A percentile compares a stretch with the other conserved stretches of the same genome.
Conservation (phyloP, 2,797 vertebrate species). For the Todus mexicanus region DNA sequence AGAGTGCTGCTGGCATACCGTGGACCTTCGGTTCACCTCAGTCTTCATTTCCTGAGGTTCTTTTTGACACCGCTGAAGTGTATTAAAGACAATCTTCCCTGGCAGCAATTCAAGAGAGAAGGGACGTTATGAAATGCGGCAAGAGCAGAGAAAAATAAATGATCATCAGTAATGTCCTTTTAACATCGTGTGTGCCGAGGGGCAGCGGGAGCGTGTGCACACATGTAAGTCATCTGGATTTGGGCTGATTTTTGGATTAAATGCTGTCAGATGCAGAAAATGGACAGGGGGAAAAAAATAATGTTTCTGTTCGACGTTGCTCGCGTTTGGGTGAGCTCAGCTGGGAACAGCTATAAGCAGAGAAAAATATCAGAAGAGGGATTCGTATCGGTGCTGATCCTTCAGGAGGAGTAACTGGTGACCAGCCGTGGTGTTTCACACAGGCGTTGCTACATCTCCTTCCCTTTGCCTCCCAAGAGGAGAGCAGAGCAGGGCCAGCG, state of each 20-base stretch:
- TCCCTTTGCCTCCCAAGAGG: background rate
- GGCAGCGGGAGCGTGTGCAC: background rate
- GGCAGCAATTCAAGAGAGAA: conserved; percentile 37
- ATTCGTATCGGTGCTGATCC: background rate
- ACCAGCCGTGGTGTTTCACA: background rate
- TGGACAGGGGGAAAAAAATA: background rate
- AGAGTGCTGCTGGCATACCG: background rate
- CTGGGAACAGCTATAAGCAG: background rate
- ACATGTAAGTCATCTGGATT: conserved; percentile 43
- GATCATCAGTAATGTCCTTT: conserved; percentile 21
- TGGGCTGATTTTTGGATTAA: conserved; percentile 19
- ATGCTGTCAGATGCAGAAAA: conserved; percentile 24
- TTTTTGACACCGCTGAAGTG: conserved; percentile 28
- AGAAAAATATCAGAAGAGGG: background rate
- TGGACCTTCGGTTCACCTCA: conserved; percentile 28
- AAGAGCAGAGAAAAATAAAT: conserved; percentile 54
- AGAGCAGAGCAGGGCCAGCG: conserved; percentile 14
- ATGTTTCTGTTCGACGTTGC: background rate
- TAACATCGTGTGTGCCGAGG: background rate
- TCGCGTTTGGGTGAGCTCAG: background rate
- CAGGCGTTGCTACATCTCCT: background rate
- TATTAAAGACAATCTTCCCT: conserved; percentile 45
- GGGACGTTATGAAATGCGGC: conserved; percentile 37
- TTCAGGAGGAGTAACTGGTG: background rate
- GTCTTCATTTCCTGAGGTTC: conserved; percentile 51